Evolutionary conservation across 2,113 vertebrate genomes (phyloP).

Genomic region (Pleuronectes platessa): DNA sequence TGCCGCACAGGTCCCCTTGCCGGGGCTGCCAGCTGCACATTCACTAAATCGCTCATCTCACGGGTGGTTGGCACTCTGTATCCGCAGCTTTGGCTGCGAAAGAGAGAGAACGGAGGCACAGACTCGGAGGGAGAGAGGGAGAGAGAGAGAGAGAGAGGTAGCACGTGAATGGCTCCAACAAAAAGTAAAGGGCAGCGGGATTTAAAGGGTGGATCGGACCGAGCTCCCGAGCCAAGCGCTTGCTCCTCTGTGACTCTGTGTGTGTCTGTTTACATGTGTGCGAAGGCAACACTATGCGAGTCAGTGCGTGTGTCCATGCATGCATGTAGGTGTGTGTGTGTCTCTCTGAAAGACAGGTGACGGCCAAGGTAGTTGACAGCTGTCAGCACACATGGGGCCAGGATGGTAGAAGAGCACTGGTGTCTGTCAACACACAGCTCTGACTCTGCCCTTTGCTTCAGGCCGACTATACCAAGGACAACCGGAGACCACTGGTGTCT

Average conservation of each 20-base stretch:
- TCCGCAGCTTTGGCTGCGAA: constrained; percentile 54
- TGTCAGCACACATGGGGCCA: constrained; percentile 63
- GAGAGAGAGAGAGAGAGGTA: constrained; percentile 5
- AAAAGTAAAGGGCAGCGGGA: constrained; percentile 34
- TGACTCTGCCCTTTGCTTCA: constrained; percentile 47
- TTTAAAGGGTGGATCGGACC: constrained; percentile 22
- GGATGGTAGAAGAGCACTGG: constrained; percentile 46
- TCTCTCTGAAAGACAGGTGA: constrained; percentile 62
- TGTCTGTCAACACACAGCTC: constrained; percentile 66
- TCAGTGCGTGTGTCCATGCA: constrained; percentile 28
- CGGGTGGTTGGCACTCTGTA: constrained; percentile 69
- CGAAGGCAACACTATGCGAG: constrained; percentile 6
- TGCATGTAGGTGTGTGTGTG: constrained; percentile 19
- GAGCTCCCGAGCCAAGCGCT: constrained; percentile 15
- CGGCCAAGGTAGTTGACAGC: constrained; percentile 74
- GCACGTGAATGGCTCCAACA: constrained; percentile 40
- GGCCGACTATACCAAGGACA: constrained; percentile 32
- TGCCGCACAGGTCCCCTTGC: constrained; percentile 45
- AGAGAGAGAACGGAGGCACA: constrained; percentile 1
- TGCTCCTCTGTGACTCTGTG: constrained; percentile 33
- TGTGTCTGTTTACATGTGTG: constrained; percentile 21
- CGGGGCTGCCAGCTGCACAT: constrained; percentile 75
- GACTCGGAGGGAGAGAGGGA: not conserved
- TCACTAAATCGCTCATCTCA: constrained; percentile 82
- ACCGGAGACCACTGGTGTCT: constrained; percentile 28